These are phyloP conservation scores for Torymus auratus DNA, from an alignment of 2,888 invertebrate genomes.

Conservation along the genomic window DNA sequence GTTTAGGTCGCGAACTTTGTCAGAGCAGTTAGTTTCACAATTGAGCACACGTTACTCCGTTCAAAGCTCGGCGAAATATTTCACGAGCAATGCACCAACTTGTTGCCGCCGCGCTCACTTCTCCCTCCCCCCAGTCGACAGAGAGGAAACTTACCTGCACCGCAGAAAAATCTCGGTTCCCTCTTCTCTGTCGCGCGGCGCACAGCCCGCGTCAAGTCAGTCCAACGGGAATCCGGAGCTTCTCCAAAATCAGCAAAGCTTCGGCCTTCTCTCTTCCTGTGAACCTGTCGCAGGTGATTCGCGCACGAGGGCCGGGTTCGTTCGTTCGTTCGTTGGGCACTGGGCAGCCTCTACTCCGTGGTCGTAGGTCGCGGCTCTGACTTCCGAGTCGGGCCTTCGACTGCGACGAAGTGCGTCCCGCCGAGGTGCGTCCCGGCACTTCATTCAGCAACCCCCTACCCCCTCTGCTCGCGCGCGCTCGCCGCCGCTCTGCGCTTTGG, in stretches of 20 bases:
- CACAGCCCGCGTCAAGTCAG: too few relatives aligned
- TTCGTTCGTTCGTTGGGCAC: slow-evolving; percentile 61
- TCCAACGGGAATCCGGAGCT: too few relatives aligned
- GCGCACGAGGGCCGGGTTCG: slow-evolving; percentile 31
- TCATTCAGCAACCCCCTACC: slow-evolving; percentile 74
- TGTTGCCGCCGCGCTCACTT: too few relatives aligned
- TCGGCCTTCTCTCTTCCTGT: too few relatives aligned
- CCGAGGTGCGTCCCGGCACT: slow-evolving; percentile 68
- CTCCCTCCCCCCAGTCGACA: not conserved
- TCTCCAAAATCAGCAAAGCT: too few relatives aligned
- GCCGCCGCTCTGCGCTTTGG: slow-evolving; percentile 26
- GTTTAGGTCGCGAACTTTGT: too few relatives aligned
- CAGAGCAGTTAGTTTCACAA: too few relatives aligned
- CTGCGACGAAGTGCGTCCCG: slow-evolving; percentile 68
- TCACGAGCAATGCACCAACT: too few relatives aligned
- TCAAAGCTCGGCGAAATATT: too few relatives aligned
- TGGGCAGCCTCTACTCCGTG: not conserved
- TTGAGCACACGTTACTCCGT: too few relatives aligned
- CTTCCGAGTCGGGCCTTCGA: slow-evolving; percentile 40
- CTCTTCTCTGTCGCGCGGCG: too few relatives aligned
- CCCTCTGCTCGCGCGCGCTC: slow-evolving; percentile 55
- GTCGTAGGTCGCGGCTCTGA: not conserved
- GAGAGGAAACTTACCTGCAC: not conserved
- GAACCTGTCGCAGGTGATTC: too few relatives aligned
- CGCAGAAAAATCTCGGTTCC: not conserved